Evolutionary conservation across 2,888 invertebrate genomes (phyloP), one percentile per base, ranked within the genome.

Genomic region (Harpalus rubripes): DNA sequence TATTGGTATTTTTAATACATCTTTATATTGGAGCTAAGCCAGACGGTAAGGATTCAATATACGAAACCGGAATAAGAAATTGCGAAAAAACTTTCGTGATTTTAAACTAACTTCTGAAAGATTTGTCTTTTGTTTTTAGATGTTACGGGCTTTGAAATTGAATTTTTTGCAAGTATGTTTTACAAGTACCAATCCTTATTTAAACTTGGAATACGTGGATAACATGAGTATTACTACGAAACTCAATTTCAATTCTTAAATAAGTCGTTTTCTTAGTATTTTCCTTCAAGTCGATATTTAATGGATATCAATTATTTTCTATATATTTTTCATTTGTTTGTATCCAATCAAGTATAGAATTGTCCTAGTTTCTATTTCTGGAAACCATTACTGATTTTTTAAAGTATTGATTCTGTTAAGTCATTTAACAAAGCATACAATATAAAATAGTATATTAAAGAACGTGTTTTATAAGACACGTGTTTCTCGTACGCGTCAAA

Each of bases 1-100:
- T 68, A 68, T 68, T 68, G 39, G 68, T 68, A 68, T 68, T 68
- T 68, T 68, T 68, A 68, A 68, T 68, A 68, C 68, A 68, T 68
- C 68, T 68, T 68, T 68, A 68, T 68, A n/a, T 68, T 68, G 68
- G 68, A 68, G 39, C 39, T 68, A 68, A 68, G 68, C 68, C 68
- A 68, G 68, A 68, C 68, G 15, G 68, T 68, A 68, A 68, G 68
- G 68, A 68, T 68, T 68, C 68, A 68, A 68, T 68, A 68, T 68
- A 68, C 39, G 68, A 68, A 68, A 68, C 68, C 32, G 68, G 68
- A 68, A 68, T 68, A 68, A 68, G 68, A 68, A 68, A 68, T 68
- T 68, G 68, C 32, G 68, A 39, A 68, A 68, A 68, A 68, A 68
- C 68, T 68, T 68, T 68, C 68, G 68, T 68, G 68, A 68, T 68